Evolutionary conservation across 2,888 invertebrate species (phyloP).

Genomic region (Incurvaria masculella): DNA sequence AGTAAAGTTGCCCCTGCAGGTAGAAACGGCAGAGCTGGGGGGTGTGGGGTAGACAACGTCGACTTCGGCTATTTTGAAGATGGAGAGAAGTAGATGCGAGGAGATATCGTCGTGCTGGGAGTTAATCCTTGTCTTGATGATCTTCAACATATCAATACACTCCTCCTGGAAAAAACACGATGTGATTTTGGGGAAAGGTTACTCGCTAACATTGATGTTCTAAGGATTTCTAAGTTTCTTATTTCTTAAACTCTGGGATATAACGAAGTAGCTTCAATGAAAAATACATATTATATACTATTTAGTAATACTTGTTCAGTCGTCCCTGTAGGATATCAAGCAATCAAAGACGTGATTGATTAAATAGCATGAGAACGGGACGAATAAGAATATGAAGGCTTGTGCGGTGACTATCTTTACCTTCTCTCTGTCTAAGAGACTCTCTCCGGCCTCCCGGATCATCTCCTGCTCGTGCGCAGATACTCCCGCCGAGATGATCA

Average conservation of each 20-base stretch:
- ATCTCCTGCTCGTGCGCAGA: conserved; percentile 61
- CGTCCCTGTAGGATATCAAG: no score
- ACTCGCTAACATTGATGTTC: no score
- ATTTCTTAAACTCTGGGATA: no score
- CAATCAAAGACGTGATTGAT: no score
- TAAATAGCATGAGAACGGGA: no score
- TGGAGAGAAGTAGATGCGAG: conserved; percentile 82
- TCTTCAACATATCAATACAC: conserved; percentile 77
- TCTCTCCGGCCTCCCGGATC: conserved; percentile 61
- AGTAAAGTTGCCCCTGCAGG: conserved; percentile 34
- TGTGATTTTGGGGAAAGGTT: no score
- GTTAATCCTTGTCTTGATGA: conserved; percentile 82
- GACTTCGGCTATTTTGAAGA: conserved; percentile 91
- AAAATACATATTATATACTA: no score
- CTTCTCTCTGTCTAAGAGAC: conserved; percentile 69
- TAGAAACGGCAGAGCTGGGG: conserved; percentile 48
- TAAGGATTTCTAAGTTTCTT: no score
- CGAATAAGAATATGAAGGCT: no score
- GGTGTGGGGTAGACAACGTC: conserved; percentile 77
- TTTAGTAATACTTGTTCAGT: no score
- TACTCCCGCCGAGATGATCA: conserved; percentile 79
- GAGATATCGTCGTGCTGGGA: conserved; percentile 80
- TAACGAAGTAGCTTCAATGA: no score
- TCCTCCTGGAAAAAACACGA: conserved; percentile 64
- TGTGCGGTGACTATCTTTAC: conserved; percentile 42